Percentiles rank a stretch among this genome's conserved stretches.
Evolutionary conservation across 2,113 vertebrate species (phyloP).

Genomic region (Solenodon paradoxus): DNA sequence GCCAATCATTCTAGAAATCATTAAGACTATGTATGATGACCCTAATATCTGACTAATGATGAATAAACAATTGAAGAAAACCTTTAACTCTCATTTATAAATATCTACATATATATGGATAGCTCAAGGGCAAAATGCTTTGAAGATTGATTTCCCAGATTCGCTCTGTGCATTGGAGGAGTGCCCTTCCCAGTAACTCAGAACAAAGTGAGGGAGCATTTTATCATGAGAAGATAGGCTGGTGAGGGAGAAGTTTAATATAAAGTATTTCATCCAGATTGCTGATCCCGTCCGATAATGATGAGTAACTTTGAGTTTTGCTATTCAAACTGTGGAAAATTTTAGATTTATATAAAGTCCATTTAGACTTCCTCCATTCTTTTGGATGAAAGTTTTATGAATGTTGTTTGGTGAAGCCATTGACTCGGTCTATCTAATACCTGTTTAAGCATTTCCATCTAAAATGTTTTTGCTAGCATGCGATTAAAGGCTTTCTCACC

Average conservation of each 20-base stretch:
- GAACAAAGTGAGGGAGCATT: slow-evolving; percentile 31
- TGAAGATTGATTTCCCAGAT: slow-evolving; percentile 20
- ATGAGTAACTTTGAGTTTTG: slow-evolving; percentile 50
- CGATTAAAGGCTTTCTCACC: neutral
- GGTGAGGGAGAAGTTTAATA: slow-evolving; percentile 22
- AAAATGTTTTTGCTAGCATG: neutral
- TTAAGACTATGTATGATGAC: neutral
- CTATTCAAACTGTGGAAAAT: slow-evolving; percentile 11
- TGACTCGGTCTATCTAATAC: neutral
- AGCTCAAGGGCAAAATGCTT: slow-evolving; percentile 18
- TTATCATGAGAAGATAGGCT: slow-evolving; percentile 30
- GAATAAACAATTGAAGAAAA: neutral
- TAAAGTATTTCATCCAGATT: slow-evolving; percentile 38
- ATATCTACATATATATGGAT: neutral
- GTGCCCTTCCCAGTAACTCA: neutral
- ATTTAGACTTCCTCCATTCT: neutral
- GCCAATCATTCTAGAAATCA: neutral
- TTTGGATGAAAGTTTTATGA: slow-evolving; percentile 44
- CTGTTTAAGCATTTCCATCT: neutral
- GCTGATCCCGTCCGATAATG: slow-evolving; percentile 37
- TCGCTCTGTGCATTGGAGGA: neutral
- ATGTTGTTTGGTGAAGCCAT: neutral
- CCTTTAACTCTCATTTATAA: neutral
- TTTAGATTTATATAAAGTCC: slow-evolving; percentile 34
- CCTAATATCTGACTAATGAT: neutral